A percentile compares a stretch with the other conserved stretches of the same genome.
These are phyloP conservation scores for Pseudorectes ferrugineus DNA, from an alignment of 2,113 vertebrate species.

Conservation along the genomic window DNA sequence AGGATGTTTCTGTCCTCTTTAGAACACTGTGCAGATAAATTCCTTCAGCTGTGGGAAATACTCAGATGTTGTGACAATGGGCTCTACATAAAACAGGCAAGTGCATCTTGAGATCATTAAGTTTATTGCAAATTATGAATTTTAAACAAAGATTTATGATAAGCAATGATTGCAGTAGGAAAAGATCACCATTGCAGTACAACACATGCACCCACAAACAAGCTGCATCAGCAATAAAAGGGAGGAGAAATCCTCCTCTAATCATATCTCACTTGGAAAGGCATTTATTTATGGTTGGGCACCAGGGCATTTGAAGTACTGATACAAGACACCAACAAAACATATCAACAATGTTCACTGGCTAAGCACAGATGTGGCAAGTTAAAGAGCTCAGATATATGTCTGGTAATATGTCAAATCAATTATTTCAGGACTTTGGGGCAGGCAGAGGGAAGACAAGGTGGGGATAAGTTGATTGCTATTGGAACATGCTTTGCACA, in stretches of 20 bases:
- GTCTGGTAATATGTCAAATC: neutral
- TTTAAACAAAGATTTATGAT: neutral
- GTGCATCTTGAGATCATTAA: neutral
- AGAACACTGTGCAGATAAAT: neutral
- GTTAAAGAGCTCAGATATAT: neutral
- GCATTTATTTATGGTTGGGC: neutral
- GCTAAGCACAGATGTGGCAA: neutral
- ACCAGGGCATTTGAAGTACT: neutral
- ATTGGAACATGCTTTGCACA: neutral
- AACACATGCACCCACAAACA: neutral
- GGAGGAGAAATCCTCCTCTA: neutral
- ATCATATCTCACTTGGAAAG: neutral
- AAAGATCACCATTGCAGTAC: neutral
- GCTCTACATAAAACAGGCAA: neutral
- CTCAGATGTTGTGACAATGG: neutral
- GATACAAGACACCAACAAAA: neutral
- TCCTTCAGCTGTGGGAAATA: neutral
- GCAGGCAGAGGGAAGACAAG: neutral
- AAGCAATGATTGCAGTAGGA: neutral
- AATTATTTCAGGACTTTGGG: neutral
- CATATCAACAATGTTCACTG: neutral
- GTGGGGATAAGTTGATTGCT: neutral
- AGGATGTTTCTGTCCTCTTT: neutral
- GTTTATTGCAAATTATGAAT: neutral
- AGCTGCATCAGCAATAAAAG: neutral